Base-by-base conservation (phyloP, 2,888 invertebrate species). In the Rhingia rostrata region DNA sequence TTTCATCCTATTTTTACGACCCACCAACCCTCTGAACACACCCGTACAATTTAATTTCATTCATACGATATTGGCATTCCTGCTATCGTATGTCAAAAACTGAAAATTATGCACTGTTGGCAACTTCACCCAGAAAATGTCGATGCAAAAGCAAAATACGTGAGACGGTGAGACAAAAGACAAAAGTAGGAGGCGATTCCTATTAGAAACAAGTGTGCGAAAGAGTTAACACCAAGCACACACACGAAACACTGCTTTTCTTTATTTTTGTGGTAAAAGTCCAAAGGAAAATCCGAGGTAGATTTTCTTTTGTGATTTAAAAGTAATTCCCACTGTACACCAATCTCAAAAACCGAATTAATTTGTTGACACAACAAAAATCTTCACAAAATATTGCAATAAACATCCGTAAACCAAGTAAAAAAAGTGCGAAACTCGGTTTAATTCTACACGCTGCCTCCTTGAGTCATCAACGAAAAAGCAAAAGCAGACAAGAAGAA, bases 251-350 rank as follows among this genome's bases (percentile, higher is more conserved):
- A 63, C 30, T 64, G 49, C 37, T 63, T 79, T 74, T 80, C 80
- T 70, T 84, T 80, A 75, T 84, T 84, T 75, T 84, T 80, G 75
- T 84, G 69, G 74, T 70, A 80, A 75, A 84, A 84, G 69, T 80
- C 75, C 64, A 66, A 70, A 80, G 60, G 75, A 84, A 80, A 84
- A 80, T 80, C 84, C 43, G 47, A 66, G 14, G 14, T 41, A 43
- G 69, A 75, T 80, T 80, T 80, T 66, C 70, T 70, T 54, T 80
- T 56, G 79, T n/a, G 54, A 80, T 69, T 60, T 51, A 47, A 63
- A 61, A 14, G 5, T 64, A 35, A 53, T 56, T 53, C n/a, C 35
- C 72, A 43, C 64, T 39, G 10, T 35, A 37, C 6, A 14, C 33
- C 53, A 9, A 47, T 45, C 6, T n/a, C 10, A 54, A 67, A 69